Base-by-base conservation (phyloP, 2,888 invertebrate species). In the Phlogophora meticulosa region DNA sequence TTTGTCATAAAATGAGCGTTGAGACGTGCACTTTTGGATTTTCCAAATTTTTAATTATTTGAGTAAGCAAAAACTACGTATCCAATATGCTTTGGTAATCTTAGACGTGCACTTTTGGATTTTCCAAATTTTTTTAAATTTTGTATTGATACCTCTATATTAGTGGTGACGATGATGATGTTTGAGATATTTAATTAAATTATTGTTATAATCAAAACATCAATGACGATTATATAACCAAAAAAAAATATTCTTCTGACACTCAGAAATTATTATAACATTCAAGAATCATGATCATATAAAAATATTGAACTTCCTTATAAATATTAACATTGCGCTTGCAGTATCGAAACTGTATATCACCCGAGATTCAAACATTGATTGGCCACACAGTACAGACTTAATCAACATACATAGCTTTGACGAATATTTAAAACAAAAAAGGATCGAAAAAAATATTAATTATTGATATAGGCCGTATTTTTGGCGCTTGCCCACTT, bases 101-200 rank as follows among this genome's bases (percentile, higher is more conserved):
- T n/a, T n/a, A n/a, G n/a, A n/a, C n/a, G n/a, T n/a, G n/a, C n/a
- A n/a, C n/a, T n/a, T n/a, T n/a, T n/a, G n/a, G n/a, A n/a, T n/a
- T n/a, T n/a, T n/a, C n/a, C n/a, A n/a, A n/a, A n/a, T n/a, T n/a
- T n/a, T n/a, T n/a, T n/a, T n/a, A n/a, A n/a, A n/a, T n/a, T n/a
- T n/a, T n/a, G n/a, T n/a, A n/a, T n/a, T n/a, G n/a, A n/a, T n/a
- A n/a, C n/a, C n/a, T n/a, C n/a, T n/a, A n/a, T n/a, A n/a, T n/a
- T n/a, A n/a, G n/a, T n/a, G n/a, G n/a, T n/a, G n/a, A n/a, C n/a
- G n/a, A n/a, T n/a, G n/a, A n/a, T n/a, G n/a, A n/a, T n/a, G n/a
- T n/a, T n/a, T n/a, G n/a, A n/a, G n/a, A n/a, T n/a, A n/a, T 76
- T 69, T 69, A 78, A 62, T 76, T 24, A n/a, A 62, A 52, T 57